phyloP scores from a whole-genome alignment of 2,888 invertebrate species.

The Galerucella calmariensis region DNA sequence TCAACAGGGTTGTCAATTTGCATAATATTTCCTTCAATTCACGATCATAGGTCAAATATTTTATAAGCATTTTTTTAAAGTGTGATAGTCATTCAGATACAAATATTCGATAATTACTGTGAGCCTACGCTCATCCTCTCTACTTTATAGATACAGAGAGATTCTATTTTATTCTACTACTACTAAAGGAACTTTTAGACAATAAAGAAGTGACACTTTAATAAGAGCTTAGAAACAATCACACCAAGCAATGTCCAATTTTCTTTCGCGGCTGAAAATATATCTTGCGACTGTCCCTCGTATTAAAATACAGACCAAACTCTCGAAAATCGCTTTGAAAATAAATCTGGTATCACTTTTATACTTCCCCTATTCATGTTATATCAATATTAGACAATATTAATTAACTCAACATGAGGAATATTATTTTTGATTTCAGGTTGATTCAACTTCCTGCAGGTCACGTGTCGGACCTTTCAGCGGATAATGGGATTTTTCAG shows the following conservation, averaged over 20 bases:
- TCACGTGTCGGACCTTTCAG: conserved; percentile 49
- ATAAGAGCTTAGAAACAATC: too few relatives aligned
- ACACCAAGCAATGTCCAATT: background rate
- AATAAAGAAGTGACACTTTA: too few relatives aligned
- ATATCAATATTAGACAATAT: conserved; percentile 39
- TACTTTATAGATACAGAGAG: too few relatives aligned
- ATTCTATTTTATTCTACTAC: background rate
- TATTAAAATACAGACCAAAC: background rate
- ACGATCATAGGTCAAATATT: too few relatives aligned
- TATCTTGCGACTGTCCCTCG: too few relatives aligned
- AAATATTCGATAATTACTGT: too few relatives aligned
- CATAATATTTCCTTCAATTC: too few relatives aligned
- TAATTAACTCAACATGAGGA: conserved; percentile 32
- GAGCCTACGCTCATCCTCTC: too few relatives aligned
- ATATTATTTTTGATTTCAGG: conserved; percentile 32
- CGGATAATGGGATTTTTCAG: conserved; percentile 30
- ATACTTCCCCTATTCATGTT: conserved; percentile 21
- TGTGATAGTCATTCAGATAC: too few relatives aligned
- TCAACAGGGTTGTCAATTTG: too few relatives aligned
- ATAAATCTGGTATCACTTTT: background rate
- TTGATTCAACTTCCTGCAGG: conserved; percentile 40
- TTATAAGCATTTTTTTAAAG: too few relatives aligned
- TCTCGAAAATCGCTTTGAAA: background rate
- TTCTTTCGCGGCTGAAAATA: background rate
- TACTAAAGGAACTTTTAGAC: too few relatives aligned